Conservation (phyloP, 2,888 invertebrate species). For the Apotomis betuletana region DNA sequence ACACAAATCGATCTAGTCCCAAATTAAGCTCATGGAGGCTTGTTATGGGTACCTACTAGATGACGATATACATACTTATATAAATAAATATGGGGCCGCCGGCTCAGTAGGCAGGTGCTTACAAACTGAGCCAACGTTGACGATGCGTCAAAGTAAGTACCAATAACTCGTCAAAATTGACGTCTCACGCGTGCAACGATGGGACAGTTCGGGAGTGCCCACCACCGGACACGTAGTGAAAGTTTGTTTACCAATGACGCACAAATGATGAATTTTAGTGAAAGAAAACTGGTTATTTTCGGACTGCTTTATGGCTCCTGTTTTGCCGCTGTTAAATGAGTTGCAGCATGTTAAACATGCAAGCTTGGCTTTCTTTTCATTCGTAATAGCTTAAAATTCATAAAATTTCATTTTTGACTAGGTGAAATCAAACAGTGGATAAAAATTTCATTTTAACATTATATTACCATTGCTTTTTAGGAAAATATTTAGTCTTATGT, state of each 20-base stretch:
- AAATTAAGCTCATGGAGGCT: no score
- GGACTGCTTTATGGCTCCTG: not conserved
- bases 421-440: no score
- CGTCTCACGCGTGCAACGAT: not conserved
- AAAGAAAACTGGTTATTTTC: slow-evolving; percentile 32
- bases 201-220: not conserved
- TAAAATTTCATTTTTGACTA: no score
- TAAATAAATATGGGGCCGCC: no score
- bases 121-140: no score
- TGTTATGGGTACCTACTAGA: no score
- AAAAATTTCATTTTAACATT: no score
- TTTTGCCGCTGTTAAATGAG: not conserved
- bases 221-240: slow-evolving; percentile 27
- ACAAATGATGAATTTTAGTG: slow-evolving; percentile 26
- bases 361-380: not conserved
- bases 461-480: no score
- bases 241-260: slow-evolving; percentile 37
- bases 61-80: no score
- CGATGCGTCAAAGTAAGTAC: not conserved
- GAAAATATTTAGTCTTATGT: no score
- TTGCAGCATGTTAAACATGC: not conserved
- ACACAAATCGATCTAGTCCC: no score
- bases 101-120: no score
- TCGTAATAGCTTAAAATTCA: not conserved
- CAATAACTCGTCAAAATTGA: not conserved